These are phyloP conservation scores for Synanthedon vespiformis DNA, from an alignment of 2,888 invertebrate species.

Conservation along the genomic window DNA sequence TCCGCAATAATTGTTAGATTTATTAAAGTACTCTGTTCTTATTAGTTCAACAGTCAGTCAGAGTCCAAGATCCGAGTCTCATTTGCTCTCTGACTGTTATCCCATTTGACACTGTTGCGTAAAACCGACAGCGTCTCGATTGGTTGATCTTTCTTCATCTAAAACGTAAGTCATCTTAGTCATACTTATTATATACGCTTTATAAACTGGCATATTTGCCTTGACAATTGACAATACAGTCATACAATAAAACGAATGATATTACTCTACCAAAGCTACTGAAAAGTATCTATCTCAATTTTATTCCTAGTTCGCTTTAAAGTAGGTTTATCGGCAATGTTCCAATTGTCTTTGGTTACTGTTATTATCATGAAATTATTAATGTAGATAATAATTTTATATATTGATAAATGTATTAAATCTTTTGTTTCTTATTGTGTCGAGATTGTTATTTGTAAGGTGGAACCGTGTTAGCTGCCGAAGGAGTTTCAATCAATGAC, in stretches of 20 bases:
- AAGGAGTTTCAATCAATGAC: neutral
- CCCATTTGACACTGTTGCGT: neutral
- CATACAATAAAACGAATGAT: constrained; percentile 38
- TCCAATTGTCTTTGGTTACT: constrained; percentile 60
- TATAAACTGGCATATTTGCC: constrained; percentile 14
- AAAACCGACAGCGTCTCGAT: neutral
- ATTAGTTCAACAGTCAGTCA: too few relatives aligned
- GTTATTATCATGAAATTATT: constrained; percentile 41
- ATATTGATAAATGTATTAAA: constrained; percentile 27
- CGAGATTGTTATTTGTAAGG: constrained; percentile 52
- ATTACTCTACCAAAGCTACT: constrained; percentile 66
- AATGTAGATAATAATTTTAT: constrained; percentile 41
- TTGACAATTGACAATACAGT: constrained; percentile 17
- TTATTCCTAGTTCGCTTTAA: constrained; percentile 70
- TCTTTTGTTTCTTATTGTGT: constrained; percentile 27
- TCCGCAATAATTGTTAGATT: too few relatives aligned
- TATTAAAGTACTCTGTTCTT: too few relatives aligned
- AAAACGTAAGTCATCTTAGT: neutral
- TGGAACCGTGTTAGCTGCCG: constrained; percentile 58
- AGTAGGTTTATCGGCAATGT: constrained; percentile 64
- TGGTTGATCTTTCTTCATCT: neutral
- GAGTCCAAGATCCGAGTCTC: too few relatives aligned
- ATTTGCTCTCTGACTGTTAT: neutral
- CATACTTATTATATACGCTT: neutral
- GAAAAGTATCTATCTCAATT: constrained; percentile 65